phyloP scores from a whole-genome alignment of 2,797 vertebrate genomes.

The Salarias fasciatus region DNA sequence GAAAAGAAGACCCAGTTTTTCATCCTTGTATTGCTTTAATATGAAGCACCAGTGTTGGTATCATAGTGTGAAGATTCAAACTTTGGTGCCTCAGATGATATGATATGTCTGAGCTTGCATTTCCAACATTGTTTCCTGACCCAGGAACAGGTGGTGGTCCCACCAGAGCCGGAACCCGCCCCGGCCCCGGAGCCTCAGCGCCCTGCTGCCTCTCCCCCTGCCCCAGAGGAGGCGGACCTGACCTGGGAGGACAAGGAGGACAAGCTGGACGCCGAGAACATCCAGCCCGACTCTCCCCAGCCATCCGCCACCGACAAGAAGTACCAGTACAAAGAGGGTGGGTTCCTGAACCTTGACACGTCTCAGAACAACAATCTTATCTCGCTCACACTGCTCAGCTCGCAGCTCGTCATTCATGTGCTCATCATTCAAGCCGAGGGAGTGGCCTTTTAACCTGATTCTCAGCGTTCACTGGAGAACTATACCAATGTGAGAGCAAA shows the following conservation, averaged over 20 bases:
- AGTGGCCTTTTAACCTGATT: constrained; percentile 8
- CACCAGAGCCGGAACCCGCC: constrained; percentile 81
- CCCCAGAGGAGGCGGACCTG: constrained; percentile 88
- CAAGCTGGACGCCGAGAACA: constrained; percentile 92
- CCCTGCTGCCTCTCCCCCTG: constrained; percentile 64
- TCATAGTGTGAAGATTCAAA: too few relatives aligned
- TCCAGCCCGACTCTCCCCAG: constrained; percentile 78
- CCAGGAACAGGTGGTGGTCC: constrained; percentile 81
- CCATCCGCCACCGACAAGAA: constrained; percentile 82
- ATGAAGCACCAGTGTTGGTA: too few relatives aligned
- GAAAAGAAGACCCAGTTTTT: too few relatives aligned
- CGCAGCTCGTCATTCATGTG: constrained; percentile 8
- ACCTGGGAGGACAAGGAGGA: constrained; percentile 93
- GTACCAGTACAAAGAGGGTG: constrained; percentile 96
- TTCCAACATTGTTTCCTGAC: neutral
- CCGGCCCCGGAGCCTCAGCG: constrained; percentile 73
- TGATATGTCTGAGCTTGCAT: neutral
- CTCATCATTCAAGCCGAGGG: constrained; percentile 2
- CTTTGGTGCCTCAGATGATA: too few relatives aligned
- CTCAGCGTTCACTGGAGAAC: constrained; percentile 12
- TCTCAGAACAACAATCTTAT: constrained; percentile 14
- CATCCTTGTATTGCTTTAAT: too few relatives aligned
- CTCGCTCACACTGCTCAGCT: neutral
- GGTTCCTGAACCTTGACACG: constrained; percentile 32
- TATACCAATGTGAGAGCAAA: neutral